Base-by-base conservation (phyloP, 1,140 invertebrate species). In the Trialeurodes vaporariorum region DNA sequence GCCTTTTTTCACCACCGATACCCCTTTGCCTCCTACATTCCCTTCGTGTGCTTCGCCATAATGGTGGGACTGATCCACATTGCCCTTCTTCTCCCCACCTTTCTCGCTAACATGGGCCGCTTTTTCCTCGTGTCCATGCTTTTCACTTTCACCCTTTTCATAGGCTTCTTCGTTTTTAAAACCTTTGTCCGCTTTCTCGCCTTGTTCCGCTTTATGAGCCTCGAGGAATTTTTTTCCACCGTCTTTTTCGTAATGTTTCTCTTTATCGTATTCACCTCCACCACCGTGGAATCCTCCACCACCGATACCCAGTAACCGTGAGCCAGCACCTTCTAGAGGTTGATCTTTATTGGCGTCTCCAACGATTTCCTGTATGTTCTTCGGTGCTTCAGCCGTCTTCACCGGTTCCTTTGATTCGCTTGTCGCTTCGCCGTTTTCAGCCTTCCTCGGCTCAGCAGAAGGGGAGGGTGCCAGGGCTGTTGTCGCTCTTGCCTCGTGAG, bases 171-270 rank as follows among this genome's bases (percentile, higher is more conserved):
- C 77, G 70, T 81, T 81, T 76, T 84, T 83, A 69, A 83, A 83
- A 0, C 83, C 83, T 70, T 85, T 84, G 59, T 82, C 83, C 0
- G 82, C 82, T 58, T 83, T 81, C 64, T 83, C 79, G 0, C 80
- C 79, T 25, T 80, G 75, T 64, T 81, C 68, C 12, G 68, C 61
- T 17, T 73, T 70, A 34, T 73, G 72, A 2, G 67, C 72, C 22
- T 69, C 70, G 23, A 68, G 60, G 67, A 69, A 72, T 13, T 72
- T 69, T n/a, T 73, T 71, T 1, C 71, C 72, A n/a, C 67, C 67
- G 60, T 72, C 72, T 60, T 73, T 72, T 13, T 70, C 71, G 49
- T 59, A 73, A 22, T 73, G 69, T 13, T 71, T 71, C 12, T 71
- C 70, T 23, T 69, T 67, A 17, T 71, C 70, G 59, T 23, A 71